Evolutionary conservation across 1,140 invertebrate genomes (phyloP).

Genomic region (Mactra quadrangularis): DNA sequence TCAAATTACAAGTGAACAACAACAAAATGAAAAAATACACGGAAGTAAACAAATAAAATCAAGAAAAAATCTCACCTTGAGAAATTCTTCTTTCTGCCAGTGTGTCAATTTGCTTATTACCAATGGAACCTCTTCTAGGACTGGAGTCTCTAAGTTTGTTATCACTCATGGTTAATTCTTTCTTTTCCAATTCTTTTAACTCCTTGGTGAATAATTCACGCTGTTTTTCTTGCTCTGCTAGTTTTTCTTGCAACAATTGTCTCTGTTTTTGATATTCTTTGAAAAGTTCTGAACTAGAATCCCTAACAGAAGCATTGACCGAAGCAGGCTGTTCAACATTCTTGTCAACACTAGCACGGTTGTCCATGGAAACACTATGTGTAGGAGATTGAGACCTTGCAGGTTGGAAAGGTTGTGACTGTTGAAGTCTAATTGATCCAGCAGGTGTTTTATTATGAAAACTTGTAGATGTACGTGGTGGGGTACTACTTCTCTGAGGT

Average conservation of each 20-base stretch:
- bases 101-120: neutral
- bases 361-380: constrained; percentile 48
- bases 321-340: constrained; percentile 16
- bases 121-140: constrained; percentile 19
- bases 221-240: constrained; percentile 73
- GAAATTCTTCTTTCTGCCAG: constrained; percentile 8
- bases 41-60: too few species aligned
- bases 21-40: too few species aligned
- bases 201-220: constrained; percentile 49
- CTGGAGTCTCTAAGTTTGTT: constrained; percentile 9
- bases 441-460: constrained; percentile 47
- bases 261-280: constrained; percentile 83
- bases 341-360: constrained; percentile 35
- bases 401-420: constrained; percentile 57
- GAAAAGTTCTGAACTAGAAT: constrained; percentile 80
- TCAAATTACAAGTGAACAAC: too few species aligned
- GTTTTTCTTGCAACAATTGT: constrained; percentile 77
- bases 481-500: constrained; percentile 59
- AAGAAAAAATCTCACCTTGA: constrained; percentile 14
- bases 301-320: constrained; percentile 52
- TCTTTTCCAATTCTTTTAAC: constrained; percentile 42
- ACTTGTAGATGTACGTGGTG: constrained; percentile 43
- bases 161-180: constrained; percentile 14
- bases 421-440: constrained; percentile 46
- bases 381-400: constrained; percentile 69